These are phyloP conservation scores for Heterohyrax brucei DNA, from an alignment of 2,797 vertebrate genomes.

Conservation along the genomic window DNA sequence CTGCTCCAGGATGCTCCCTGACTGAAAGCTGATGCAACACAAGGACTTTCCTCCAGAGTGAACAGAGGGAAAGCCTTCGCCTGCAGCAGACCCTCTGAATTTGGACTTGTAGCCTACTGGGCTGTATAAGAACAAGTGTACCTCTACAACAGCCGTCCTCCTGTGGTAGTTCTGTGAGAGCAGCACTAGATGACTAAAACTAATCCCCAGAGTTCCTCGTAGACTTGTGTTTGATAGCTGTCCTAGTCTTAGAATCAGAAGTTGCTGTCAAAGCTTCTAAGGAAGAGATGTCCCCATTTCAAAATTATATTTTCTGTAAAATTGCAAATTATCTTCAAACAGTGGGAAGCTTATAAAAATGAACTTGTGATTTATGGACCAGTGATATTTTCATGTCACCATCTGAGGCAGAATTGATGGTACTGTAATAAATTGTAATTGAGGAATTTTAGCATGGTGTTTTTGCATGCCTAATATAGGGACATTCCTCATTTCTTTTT, in stretches of 20 bases:
- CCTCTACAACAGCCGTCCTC: too few relatives aligned
- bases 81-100: too few relatives aligned
- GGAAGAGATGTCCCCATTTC: constrained; percentile 77
- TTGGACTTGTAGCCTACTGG: too few relatives aligned
- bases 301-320: constrained; percentile 77
- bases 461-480: constrained; percentile 66
- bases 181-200: too few relatives aligned
- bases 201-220: background rate
- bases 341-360: constrained; percentile 75
- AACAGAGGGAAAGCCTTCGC: too few relatives aligned
- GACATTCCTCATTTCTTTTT: constrained; percentile 68
- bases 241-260: constrained; percentile 67
- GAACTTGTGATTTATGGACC: constrained; percentile 53
- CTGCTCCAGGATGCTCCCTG: too few relatives aligned
- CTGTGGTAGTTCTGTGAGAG: too few relatives aligned
- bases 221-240: background rate
- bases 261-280: constrained; percentile 74
- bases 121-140: too few relatives aligned
- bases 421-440: constrained; percentile 56
- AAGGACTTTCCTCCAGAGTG: too few relatives aligned
- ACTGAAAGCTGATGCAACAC: too few relatives aligned
- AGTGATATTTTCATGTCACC: constrained; percentile 69
- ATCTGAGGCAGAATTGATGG: constrained; percentile 74
- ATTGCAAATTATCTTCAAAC: constrained; percentile 81
- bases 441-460: constrained; percentile 79